A percentile compares a stretch with the other conserved stretches of the same genome.
These are phyloP conservation scores for Callocephalon fimbriatum DNA, from an alignment of 2,113 vertebrate genomes.

Conservation along the genomic window DNA sequence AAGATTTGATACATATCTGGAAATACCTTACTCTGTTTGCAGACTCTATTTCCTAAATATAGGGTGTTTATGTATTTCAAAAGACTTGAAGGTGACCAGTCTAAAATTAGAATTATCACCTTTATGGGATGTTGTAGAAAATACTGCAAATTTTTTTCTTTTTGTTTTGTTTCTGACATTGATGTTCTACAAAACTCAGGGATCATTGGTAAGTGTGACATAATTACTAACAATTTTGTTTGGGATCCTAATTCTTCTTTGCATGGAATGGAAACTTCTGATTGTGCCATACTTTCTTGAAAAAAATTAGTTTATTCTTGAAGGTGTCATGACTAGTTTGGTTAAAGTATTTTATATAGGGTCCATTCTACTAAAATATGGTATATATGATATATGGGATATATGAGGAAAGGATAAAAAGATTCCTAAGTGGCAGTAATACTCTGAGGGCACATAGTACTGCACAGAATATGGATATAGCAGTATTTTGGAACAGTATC, in stretches of 20 bases:
- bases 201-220: not conserved
- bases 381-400: not conserved
- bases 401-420: not conserved
- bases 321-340: not conserved
- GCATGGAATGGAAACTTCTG: not conserved
- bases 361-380: not conserved
- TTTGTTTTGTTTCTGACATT: not conserved
- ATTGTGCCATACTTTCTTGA: not conserved
- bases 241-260: not conserved
- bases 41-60: not conserved
- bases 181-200: not conserved
- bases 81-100: not conserved
- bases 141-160: not conserved
- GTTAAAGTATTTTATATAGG: not conserved
- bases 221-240: not conserved
- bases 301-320: not conserved
- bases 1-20: not conserved
- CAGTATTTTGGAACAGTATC: not conserved
- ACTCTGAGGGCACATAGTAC: not conserved
- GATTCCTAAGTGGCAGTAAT: not conserved
- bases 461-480: not conserved
- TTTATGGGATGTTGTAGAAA: not conserved
- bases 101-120: not conserved
- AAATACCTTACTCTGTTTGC: not conserved
- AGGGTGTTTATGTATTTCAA: not conserved